A percentile compares a stretch with the other conserved stretches of the same genome.
These are phyloP conservation scores for Marasmarcha lunaedactyla DNA, from an alignment of 2,888 invertebrate genomes.

Conservation along the genomic window DNA sequence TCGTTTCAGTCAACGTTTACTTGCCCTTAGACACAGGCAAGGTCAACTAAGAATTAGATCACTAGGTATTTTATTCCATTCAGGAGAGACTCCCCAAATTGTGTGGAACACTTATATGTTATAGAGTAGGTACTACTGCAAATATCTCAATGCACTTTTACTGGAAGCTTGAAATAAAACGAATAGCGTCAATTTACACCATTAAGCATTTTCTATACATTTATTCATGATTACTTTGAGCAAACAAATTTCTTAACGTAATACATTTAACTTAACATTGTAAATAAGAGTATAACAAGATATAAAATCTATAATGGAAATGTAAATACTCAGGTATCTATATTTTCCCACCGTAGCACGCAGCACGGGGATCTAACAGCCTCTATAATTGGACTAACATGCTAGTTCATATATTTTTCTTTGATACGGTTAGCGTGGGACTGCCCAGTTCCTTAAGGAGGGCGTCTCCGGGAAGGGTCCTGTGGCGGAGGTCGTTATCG, in stretches of 20 bases:
- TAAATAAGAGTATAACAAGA: conserved; percentile 61
- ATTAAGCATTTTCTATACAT: too few species aligned
- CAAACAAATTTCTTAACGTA: conserved; percentile 55
- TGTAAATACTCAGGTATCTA: conserved; percentile 61
- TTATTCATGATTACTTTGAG: conserved; percentile 50
- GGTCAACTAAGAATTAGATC: too few species aligned
- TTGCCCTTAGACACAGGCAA: too few species aligned
- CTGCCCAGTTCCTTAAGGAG: conserved; percentile 35
- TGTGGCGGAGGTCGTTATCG: conserved; percentile 34
- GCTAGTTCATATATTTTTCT: conserved; percentile 43
- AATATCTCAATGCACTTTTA: too few species aligned
- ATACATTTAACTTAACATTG: conserved; percentile 45
- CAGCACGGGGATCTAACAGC: conserved; percentile 36
- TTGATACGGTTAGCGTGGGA: conserved; percentile 42
- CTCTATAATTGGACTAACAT: conserved; percentile 25
- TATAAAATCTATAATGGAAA: conserved; percentile 68
- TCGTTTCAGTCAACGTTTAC: too few species aligned
- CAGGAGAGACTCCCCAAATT: too few species aligned
- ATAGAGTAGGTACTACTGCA: too few species aligned
- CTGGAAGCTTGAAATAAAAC: too few species aligned
- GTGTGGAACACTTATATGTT: too few species aligned
- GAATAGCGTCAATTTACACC: too few species aligned
- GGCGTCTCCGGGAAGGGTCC: conserved; percentile 28
- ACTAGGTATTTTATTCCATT: too few species aligned
- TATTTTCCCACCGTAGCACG: conserved; percentile 31